Conservation (phyloP, 1,140 invertebrate genomes). For the Hypothenemus hampei region DNA sequence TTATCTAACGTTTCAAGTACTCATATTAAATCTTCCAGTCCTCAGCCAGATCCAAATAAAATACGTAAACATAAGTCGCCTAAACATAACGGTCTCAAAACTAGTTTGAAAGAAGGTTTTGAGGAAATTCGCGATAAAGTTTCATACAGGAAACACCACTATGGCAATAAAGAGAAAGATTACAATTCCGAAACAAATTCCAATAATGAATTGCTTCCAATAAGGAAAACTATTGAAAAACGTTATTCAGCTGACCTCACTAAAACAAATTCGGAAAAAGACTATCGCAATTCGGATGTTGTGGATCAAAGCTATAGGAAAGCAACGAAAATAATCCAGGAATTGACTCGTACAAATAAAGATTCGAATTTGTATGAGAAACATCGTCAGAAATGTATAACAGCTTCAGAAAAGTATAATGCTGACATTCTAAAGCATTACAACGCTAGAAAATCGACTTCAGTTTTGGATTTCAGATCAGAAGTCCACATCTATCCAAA, state of each 20-base stretch:
- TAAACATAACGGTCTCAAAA: slow-evolving; percentile 48
- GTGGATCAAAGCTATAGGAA: slow-evolving; percentile 45
- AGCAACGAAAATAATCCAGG: slow-evolving; percentile 44
- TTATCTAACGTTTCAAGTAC: slow-evolving; percentile 51
- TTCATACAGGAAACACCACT: slow-evolving; percentile 42
- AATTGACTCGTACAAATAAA: slow-evolving; percentile 39
- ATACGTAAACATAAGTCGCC: slow-evolving; percentile 38
- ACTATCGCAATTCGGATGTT: slow-evolving; percentile 25
- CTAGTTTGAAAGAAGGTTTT: slow-evolving; percentile 38
- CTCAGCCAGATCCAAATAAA: slow-evolving; percentile 40
- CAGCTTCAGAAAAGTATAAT: slow-evolving; percentile 43
- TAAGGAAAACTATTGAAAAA: slow-evolving; percentile 31
- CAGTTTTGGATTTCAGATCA: slow-evolving; percentile 42
- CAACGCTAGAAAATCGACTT: slow-evolving; percentile 43
- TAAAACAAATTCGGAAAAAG: slow-evolving; percentile 33
- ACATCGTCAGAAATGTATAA: slow-evolving; percentile 42
- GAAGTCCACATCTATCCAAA: slow-evolving; percentile 42
- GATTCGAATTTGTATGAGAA: slow-evolving; percentile 40
- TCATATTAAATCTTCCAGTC: slow-evolving; percentile 41
- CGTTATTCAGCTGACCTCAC: slow-evolving; percentile 28
- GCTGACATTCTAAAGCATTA: slow-evolving; percentile 42
- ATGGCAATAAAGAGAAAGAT: slow-evolving; percentile 44
- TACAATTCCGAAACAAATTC: slow-evolving; percentile 55
- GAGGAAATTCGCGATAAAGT: slow-evolving; percentile 42
- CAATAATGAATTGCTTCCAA: slow-evolving; percentile 40